These are phyloP conservation scores for Venturia canescens DNA, from an alignment of 1,140 invertebrate genomes.

Conservation along the genomic window DNA sequence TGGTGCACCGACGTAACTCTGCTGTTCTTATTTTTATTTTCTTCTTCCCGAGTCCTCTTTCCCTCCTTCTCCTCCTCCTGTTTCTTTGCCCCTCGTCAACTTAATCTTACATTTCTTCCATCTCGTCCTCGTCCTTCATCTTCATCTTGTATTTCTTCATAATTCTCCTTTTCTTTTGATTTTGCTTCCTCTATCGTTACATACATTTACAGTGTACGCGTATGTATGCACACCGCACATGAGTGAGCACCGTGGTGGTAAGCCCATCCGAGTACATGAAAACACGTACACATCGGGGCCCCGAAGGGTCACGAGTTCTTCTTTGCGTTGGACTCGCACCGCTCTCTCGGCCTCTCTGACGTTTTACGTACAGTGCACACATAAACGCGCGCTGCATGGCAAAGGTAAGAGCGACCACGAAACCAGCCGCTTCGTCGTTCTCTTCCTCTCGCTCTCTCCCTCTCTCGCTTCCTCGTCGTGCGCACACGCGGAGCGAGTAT, in stretches of 20 bases:
- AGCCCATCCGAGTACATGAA: neutral
- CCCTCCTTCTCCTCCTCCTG: neutral
- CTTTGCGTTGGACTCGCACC: conserved; percentile 12
- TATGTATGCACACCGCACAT: neutral
- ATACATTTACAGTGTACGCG: neutral
- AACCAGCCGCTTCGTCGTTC: neutral
- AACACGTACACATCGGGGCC: neutral
- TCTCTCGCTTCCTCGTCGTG: neutral
- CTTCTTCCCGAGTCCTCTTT: neutral
- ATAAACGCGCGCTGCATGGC: neutral
- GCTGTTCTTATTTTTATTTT: neutral
- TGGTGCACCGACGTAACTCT: conserved; percentile 3
- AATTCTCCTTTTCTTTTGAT: neutral
- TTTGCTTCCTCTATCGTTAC: too few species aligned
- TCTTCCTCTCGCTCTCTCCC: neutral
- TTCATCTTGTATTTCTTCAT: neutral
- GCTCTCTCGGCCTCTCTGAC: neutral
- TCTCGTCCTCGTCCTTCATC: neutral
- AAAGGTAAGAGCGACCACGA: conserved; percentile 10
- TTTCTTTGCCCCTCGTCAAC: neutral
- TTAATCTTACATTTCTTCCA: neutral
- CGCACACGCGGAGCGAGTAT: neutral
- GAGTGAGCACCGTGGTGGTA: neutral
- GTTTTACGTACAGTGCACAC: conserved; percentile 14
- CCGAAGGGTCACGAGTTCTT: conserved; percentile 31